Base-by-base conservation (phyloP, 2,797 vertebrate genomes). In the Sus cebifrons region DNA sequence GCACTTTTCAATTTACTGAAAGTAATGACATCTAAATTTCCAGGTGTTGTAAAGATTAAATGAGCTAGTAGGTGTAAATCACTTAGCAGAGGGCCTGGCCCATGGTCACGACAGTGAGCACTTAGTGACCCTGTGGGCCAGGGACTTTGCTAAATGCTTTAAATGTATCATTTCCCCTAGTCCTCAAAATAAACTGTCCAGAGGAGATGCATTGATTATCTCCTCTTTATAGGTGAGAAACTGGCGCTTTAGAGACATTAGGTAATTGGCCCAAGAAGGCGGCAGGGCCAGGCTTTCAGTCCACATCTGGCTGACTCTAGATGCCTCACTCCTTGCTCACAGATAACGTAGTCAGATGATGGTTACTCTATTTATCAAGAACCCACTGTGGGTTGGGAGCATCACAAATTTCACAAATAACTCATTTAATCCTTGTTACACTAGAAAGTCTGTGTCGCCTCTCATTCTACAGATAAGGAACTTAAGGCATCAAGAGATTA, bases 341-440 rank as follows among this genome's bases (percentile, higher is more conserved):
- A 0, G 32, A 17, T 3, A 32, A 44, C 20, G 36, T 21, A 81
- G 49, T 82, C 49, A 78, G 56, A 65, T 3, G 4, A 27, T 2
- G 2, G 23, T 27, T n/a, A 56, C 18, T 49, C 44, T 16, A 16
- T 67, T 29, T 27, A 67, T 32, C 6, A 44, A 93, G 58, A 73
- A 74, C 65, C 49, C 9, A 54, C 20, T 54, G 17, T 58, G 85
- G 21, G 14, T 32, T 49, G 73, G 64, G 58, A 90, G 40, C n/a
- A 29, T 83, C 29, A 27, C 71, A 79, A 67, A 70, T 87, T 77
- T 75, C 56, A 78, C 62, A 86, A 67, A 75, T 89, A 84, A 79
- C 52, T 95, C 86, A 81, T 18, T 65, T 86, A 70, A 44, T 79
- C 74, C n/a, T 60, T 68, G 64, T 74, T 92, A 83, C 4, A n/a